Evolutionary conservation across 2,797 vertebrate genomes (phyloP), one percentile per base, ranked within the genome.

Genomic region (Thamnophis elegans): DNA sequence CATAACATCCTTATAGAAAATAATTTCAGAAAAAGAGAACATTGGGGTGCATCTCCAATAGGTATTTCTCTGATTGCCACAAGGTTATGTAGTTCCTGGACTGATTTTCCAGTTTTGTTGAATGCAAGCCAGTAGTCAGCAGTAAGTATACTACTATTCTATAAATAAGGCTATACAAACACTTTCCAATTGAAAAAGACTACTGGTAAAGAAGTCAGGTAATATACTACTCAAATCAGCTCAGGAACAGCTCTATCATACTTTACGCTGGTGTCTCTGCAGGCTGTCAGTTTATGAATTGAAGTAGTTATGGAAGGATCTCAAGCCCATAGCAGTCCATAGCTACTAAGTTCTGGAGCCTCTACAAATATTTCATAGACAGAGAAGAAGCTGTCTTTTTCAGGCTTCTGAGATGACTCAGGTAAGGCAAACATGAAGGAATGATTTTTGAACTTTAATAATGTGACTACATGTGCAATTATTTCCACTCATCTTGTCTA

Each of bases 381-480:
- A 28, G 18, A 26, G 25, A 59, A 55, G 20, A 42, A 59, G 5
- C 16, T 18, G 16, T 58, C 4, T 32, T 65, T 42, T 32, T 88
- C 58, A 55, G 6, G n/a, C 4, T 65, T 68, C 68, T 73, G 89
- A 94, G 6, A 62, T 91, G 0, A 54, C 68, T 95, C 90, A 85
- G 51, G 22, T 73, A 54, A 65, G 8, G 36, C 86, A 91, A 88
- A 87, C 0, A 0, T 22, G 2, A 0, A 94, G 85, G 87, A 94
- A 4, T 78, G 89, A 89, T n/a, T 65, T 20, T 90, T 94, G 82
- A 88, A 26, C 89, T 85, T 93, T 58, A 12, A 10, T 87, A 92
- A 22, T 42, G 26, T 94, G 94, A 94, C 89, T 95, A 96, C 96
- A 91, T 78, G 89, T 89, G 32, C 92, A 91, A 92, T 93, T 94